Percentiles rank a stretch among this genome's conserved stretches.
Conservation (phyloP, 1,140 invertebrate species). For the Dinothrombium tinctorium region DNA sequence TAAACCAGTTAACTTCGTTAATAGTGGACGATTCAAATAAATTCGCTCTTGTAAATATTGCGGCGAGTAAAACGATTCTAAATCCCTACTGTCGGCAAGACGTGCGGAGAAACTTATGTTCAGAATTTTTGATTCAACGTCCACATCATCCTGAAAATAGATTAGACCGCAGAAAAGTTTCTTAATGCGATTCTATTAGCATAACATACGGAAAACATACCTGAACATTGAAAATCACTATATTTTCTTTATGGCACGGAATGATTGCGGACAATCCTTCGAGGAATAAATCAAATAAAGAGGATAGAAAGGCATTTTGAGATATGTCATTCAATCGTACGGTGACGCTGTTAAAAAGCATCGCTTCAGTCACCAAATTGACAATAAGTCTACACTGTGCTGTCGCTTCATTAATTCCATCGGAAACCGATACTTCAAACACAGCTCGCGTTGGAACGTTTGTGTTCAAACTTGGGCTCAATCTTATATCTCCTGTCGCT, state of each 20-base stretch:
- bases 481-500: constrained; percentile 51
- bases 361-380: constrained; percentile 70
- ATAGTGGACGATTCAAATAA: constrained; percentile 60
- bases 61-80: constrained; percentile 48
- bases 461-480: constrained; percentile 79
- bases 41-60: constrained; percentile 79
- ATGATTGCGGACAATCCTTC: constrained; percentile 77
- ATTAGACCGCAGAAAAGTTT: not conserved
- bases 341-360: constrained; percentile 83
- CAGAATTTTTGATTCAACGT: constrained; percentile 57
- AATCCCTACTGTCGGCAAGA: constrained; percentile 42
- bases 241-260: constrained; percentile 69
- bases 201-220: constrained; percentile 23
- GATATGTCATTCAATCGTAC: constrained; percentile 80
- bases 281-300: constrained; percentile 61
- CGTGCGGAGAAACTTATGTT: constrained; percentile 85
- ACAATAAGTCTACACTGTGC: constrained; percentile 43
- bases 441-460: constrained; percentile 80
- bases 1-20: constrained; percentile 62
- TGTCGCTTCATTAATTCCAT: constrained; percentile 27
- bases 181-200: not conserved
- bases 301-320: constrained; percentile 71
- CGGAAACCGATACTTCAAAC: constrained; percentile 74
- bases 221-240: constrained; percentile 78
- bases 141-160: constrained; percentile 44